Evolutionary conservation across 2,797 vertebrate genomes (phyloP).

Genomic region (Synanceia verrucosa): DNA sequence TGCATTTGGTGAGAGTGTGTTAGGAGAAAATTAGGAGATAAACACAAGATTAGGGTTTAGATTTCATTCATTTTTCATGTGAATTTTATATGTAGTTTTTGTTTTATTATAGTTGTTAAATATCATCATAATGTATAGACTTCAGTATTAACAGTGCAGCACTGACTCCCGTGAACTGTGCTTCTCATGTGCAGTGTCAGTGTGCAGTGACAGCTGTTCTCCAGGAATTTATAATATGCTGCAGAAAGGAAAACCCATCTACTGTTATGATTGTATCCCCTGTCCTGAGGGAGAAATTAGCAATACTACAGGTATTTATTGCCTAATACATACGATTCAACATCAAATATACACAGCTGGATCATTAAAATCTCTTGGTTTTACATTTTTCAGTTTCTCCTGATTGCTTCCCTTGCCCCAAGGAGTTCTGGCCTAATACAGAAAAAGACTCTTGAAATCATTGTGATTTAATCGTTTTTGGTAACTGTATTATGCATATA

Average conservation of each 20-base stretch:
- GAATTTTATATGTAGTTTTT: too few relatives aligned
- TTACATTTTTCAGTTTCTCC: conserved; percentile 61
- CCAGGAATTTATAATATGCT: conserved; percentile 74
- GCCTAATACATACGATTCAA: not conserved
- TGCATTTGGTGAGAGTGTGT: too few relatives aligned
- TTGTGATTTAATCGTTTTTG: too few relatives aligned
- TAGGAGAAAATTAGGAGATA: too few relatives aligned
- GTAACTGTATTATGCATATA: conserved; percentile 57
- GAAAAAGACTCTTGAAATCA: conserved; percentile 57
- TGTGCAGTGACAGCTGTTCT: conserved; percentile 73
- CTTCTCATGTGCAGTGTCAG: conserved; percentile 64
- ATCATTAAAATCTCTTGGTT: not conserved
- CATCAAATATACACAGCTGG: not conserved
- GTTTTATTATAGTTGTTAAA: not conserved
- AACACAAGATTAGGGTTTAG: too few relatives aligned
- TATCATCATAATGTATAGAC: not conserved
- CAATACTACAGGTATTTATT: conserved; percentile 67
- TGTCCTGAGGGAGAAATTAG: conserved; percentile 78
- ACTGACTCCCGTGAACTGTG: conserved; percentile 57
- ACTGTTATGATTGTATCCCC: conserved; percentile 75
- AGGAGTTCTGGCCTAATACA: conserved; percentile 72
- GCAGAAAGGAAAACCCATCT: conserved; percentile 74
- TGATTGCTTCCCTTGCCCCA: conserved; percentile 65
- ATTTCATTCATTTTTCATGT: too few relatives aligned
- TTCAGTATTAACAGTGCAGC: conserved; percentile 30